A percentile compares a stretch with the other conserved stretches of the same genome.
These are phyloP conservation scores for Charaxes varanes DNA, from an alignment of 1,140 invertebrate genomes.

Conservation along the genomic window DNA sequence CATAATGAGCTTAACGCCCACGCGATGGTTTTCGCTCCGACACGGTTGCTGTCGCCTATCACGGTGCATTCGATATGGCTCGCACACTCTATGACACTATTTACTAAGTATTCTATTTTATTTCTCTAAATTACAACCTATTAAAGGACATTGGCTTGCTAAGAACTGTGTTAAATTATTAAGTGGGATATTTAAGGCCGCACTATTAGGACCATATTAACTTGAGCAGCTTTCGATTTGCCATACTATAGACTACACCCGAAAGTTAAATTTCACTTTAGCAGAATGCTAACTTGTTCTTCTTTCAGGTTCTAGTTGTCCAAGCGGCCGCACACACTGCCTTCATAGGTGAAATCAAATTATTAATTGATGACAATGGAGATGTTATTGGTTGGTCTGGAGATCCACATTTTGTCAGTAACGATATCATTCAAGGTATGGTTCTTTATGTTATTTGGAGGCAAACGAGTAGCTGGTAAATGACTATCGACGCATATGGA, in stretches of 20 bases:
- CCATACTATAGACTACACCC: too few relatives aligned
- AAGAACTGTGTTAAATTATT: too few relatives aligned
- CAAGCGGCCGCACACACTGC: conserved; percentile 81
- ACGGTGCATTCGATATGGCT: not conserved
- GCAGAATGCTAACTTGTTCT: not conserved
- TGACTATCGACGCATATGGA: too few relatives aligned
- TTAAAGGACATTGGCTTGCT: too few relatives aligned
- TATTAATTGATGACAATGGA: conserved; percentile 82
- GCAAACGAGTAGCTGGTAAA: not conserved
- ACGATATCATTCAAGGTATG: conserved; percentile 77
- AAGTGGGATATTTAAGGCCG: too few relatives aligned
- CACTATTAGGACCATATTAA: too few relatives aligned
- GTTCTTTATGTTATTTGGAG: not conserved
- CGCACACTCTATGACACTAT: too few relatives aligned
- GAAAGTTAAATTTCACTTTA: too few relatives aligned
- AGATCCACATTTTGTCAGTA: conserved; percentile 82
- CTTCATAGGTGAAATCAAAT: conserved; percentile 83
- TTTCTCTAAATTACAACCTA: too few relatives aligned
- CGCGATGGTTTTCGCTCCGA: conserved; percentile 11
- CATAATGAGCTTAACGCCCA: conserved; percentile 33
- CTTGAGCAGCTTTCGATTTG: too few relatives aligned
- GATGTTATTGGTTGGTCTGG: conserved; percentile 80
- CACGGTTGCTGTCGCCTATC: conserved; percentile 21
- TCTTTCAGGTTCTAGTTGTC: conserved; percentile 77
- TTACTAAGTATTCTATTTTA: too few relatives aligned